These are phyloP conservation scores for Cosmia trapezina DNA, from an alignment of 2,888 invertebrate species.

Conservation along the genomic window DNA sequence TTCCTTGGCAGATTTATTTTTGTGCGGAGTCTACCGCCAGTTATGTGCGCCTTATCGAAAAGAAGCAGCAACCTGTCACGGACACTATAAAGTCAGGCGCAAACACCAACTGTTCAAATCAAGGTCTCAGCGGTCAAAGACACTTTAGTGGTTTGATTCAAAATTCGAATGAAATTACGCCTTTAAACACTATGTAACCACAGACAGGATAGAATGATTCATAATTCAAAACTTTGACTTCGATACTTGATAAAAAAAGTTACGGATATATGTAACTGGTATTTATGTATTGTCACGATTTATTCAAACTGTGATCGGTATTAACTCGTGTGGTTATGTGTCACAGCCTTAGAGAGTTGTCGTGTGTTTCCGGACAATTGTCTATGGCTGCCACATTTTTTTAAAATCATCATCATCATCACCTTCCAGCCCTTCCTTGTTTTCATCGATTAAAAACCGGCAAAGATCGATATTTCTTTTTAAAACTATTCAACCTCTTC, in stretches of 20 bases:
- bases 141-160: not conserved
- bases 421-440: too few species aligned
- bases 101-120: not conserved
- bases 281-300: constrained; percentile 15
- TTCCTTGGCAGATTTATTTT: too few species aligned
- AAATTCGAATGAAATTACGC: not conserved
- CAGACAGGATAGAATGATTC: constrained; percentile 7
- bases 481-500: not conserved
- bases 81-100: too few species aligned
- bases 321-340: constrained; percentile 9
- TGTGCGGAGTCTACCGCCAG: too few species aligned
- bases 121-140: constrained; percentile 2
- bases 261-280: constrained; percentile 14
- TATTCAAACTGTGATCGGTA: not conserved
- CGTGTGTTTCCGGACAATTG: not conserved
- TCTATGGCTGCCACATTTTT: not conserved
- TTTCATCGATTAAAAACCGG: not conserved
- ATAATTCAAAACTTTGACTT: constrained; percentile 17
- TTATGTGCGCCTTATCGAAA: too few species aligned
- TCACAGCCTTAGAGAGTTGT: constrained; percentile 2
- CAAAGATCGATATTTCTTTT: constrained; percentile 12
- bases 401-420: too few species aligned
- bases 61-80: too few species aligned
- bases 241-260: constrained; percentile 3
- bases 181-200: not conserved